A percentile compares a stretch with the other conserved stretches of the same genome.
phyloP scores from a whole-genome alignment of 2,888 invertebrate genomes.

The Phragmatobia fuliginosa region DNA sequence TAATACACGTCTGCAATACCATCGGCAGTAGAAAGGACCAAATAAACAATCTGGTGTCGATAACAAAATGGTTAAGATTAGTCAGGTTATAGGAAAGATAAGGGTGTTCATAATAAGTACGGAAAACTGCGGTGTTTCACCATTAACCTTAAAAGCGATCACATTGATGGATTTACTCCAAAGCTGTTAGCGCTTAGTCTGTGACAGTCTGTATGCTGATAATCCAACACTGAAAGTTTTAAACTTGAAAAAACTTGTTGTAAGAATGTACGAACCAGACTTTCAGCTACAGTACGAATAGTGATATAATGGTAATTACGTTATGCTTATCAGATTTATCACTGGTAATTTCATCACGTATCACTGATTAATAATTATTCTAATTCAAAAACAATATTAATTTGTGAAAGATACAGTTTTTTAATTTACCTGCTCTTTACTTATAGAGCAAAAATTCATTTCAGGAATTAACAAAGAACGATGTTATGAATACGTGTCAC shows the following conservation, averaged over 20 bases:
- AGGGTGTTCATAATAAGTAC: background rate
- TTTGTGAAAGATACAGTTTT: constrained; percentile 14
- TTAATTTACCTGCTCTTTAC: constrained; percentile 40
- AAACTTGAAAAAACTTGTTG: background rate
- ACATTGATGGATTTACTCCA: background rate
- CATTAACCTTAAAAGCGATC: background rate
- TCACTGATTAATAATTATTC: background rate
- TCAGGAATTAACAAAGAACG: constrained; percentile 73
- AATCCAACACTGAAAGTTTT: background rate
- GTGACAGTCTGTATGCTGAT: background rate
- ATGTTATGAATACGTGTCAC: constrained; percentile 78
- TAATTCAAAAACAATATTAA: background rate
- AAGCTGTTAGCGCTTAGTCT: too few species aligned
- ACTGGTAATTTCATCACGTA: background rate
- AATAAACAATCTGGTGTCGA: background rate
- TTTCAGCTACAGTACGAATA: background rate
- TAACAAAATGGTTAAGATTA: background rate
- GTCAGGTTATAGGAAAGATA: background rate
- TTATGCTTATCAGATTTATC: background rate
- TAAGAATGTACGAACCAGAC: background rate
- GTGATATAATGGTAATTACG: background rate
- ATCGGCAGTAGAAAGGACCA: background rate
- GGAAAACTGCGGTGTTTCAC: background rate
- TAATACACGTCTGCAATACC: background rate
- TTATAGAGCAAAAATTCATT: constrained; percentile 62